Evolutionary conservation across 2,797 vertebrate species (phyloP).

Genomic region (Dicrostonyx torquatus): DNA sequence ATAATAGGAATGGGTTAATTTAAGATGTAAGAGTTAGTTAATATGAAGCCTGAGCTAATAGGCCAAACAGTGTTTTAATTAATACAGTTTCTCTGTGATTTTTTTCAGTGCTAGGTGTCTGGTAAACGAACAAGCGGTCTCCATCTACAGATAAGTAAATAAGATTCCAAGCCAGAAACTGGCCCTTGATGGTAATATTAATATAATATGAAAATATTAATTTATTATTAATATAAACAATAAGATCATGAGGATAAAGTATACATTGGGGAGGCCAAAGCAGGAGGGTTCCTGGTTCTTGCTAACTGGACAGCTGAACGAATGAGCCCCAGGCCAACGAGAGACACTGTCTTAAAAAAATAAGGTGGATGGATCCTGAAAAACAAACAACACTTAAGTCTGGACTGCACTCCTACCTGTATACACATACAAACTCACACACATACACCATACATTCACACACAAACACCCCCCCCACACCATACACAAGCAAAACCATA

Average conservation of each 20-base stretch:
- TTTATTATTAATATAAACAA: neutral
- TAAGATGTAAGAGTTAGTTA: too few species aligned
- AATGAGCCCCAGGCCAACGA: neutral
- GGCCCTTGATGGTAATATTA: neutral
- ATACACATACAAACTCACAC: neutral
- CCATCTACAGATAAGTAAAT: neutral
- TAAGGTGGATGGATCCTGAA: neutral
- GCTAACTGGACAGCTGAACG: neutral
- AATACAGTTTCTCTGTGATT: too few species aligned
- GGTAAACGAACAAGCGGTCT: too few species aligned
- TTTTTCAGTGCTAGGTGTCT: too few species aligned
- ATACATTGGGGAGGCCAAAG: too few species aligned
- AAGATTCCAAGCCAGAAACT: constrained; percentile 30
- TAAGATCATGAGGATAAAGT: neutral
- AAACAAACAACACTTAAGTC: neutral
- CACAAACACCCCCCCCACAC: too few species aligned
- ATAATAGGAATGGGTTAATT: too few species aligned
- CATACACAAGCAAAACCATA: neutral
- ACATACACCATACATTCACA: neutral
- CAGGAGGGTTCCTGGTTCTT: too few species aligned
- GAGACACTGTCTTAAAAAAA: neutral
- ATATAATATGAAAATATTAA: neutral
- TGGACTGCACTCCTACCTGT: neutral
- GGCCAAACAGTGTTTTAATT: too few species aligned
- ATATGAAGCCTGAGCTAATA: too few species aligned